Evolutionary conservation across 2,888 invertebrate species (phyloP).

Genomic region (Branchellion lobata): DNA sequence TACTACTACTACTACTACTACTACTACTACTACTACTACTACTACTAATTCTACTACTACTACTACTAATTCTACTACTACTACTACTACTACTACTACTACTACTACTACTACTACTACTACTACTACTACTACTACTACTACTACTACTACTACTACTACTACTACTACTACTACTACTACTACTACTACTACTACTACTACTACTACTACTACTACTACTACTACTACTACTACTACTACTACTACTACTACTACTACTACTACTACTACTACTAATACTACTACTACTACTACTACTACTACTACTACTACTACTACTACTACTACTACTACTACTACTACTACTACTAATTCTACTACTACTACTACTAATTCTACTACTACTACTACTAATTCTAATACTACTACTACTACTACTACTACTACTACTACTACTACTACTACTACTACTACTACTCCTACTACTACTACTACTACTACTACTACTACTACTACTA

Average conservation of each 20-base stretch:
- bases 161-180: constrained; percentile 49
- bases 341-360: no score
- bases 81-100: constrained; percentile 39
- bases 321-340: constrained; percentile 3
- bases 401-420: constrained; percentile 39
- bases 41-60: constrained; percentile 39
- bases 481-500: constrained; percentile 43
- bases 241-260: constrained; percentile 48
- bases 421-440: constrained; percentile 44
- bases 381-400: no score
- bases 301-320: constrained; percentile 2
- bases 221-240: constrained; percentile 47
- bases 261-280: constrained; percentile 43
- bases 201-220: constrained; percentile 46
- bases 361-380: no score
- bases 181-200: constrained; percentile 48
- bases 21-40: constrained; percentile 49
- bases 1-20: constrained; percentile 49
- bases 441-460: constrained; percentile 48
- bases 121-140: constrained; percentile 48
- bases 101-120: constrained; percentile 46
- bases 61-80: constrained; percentile 45
- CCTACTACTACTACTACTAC: constrained; percentile 43
- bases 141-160: constrained; percentile 50
- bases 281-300: no score